phyloP scores from a whole-genome alignment of 2,797 vertebrate genomes.

The Spheniscus humboldti region DNA sequence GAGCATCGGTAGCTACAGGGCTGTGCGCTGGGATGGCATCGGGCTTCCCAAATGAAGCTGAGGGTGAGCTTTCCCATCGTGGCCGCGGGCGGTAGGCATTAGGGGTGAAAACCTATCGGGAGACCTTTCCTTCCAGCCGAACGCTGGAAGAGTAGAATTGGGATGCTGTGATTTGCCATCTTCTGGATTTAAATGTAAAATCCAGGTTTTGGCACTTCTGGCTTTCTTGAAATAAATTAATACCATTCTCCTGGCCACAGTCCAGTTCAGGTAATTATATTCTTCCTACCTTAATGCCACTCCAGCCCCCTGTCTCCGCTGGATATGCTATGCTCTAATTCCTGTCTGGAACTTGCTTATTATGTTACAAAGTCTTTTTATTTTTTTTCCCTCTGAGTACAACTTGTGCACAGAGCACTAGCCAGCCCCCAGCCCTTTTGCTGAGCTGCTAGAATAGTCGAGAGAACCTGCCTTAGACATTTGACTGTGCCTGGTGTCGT shows the following conservation, averaged over 20 bases:
- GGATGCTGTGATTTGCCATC: background rate
- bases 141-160: background rate
- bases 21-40: background rate
- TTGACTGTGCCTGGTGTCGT: background rate
- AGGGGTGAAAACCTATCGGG: background rate
- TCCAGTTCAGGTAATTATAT: slow-evolving; percentile 45
- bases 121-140: background rate
- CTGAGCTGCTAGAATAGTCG: background rate
- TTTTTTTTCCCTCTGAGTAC: background rate
- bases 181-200: background rate
- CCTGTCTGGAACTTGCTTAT: slow-evolving; percentile 43
- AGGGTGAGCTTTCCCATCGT: fast-evolving
- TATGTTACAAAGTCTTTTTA: background rate
- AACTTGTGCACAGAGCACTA: background rate
- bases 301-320: background rate
- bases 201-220: background rate
- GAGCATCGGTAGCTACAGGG: background rate
- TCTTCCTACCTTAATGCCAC: slow-evolving; percentile 58
- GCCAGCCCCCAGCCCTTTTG: background rate
- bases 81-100: background rate
- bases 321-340: slow-evolving; percentile 15
- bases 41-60: background rate
- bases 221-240: background rate
- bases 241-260: background rate
- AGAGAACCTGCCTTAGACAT: background rate